These are phyloP conservation scores for Malurus melanocephalus DNA, from an alignment of 2,113 vertebrate species.

Conservation along the genomic window DNA sequence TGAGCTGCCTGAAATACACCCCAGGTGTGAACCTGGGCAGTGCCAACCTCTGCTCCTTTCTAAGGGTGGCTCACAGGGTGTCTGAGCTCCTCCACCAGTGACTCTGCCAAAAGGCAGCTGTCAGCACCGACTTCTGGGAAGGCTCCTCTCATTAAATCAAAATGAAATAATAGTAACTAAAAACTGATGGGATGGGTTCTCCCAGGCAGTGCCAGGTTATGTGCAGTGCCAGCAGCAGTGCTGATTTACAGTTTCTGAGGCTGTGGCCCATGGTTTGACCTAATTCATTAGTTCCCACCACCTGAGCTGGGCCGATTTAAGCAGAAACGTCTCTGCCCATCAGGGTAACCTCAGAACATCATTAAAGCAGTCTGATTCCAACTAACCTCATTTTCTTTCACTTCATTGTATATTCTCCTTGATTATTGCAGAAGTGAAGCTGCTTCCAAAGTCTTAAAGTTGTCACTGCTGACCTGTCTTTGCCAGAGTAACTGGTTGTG, in stretches of 20 bases:
- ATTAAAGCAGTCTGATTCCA: background rate
- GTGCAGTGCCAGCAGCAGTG: background rate
- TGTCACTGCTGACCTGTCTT: background rate
- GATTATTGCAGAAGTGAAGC: background rate
- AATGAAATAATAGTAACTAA: background rate
- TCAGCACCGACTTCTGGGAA: background rate
- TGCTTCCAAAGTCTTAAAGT: background rate
- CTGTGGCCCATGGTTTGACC: background rate
- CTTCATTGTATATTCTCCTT: background rate
- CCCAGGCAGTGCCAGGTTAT: background rate
- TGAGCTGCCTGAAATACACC: background rate
- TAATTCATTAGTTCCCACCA: background rate
- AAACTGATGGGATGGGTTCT: background rate
- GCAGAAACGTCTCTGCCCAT: background rate
- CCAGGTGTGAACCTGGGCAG: background rate
- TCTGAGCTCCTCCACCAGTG: background rate
- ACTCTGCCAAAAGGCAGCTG: background rate
- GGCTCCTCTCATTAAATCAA: background rate
- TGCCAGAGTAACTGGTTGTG: background rate
- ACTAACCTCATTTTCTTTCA: background rate
- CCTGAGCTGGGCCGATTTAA: background rate
- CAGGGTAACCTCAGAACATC: background rate
- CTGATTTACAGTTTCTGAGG: background rate
- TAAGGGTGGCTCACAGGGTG: background rate
- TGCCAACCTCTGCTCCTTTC: background rate